Evolutionary conservation across 2,888 invertebrate species (phyloP).

Genomic region (Dendrolimus pini): DNA sequence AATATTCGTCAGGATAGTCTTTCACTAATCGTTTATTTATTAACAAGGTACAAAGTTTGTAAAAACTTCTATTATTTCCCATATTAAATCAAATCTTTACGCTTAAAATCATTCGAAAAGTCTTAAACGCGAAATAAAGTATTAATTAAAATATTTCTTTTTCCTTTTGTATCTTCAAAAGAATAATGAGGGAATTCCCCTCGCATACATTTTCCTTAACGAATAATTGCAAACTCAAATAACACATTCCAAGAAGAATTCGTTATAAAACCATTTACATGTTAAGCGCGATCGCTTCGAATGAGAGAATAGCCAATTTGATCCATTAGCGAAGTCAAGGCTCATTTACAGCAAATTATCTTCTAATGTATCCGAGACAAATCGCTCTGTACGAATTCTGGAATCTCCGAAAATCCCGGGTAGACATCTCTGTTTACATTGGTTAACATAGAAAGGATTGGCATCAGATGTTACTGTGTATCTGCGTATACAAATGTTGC

Average conservation of each 20-base stretch:
- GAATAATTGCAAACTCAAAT: background rate
- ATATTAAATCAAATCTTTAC: too few relatives aligned
- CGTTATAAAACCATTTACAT: background rate
- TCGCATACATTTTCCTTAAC: background rate
- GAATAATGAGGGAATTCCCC: too few relatives aligned
- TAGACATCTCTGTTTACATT: background rate
- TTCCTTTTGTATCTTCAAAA: too few relatives aligned
- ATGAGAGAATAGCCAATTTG: background rate
- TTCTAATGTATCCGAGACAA: background rate
- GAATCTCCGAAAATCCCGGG: background rate
- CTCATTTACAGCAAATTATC: background rate
- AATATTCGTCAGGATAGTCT: too few relatives aligned
- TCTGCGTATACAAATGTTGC: too few relatives aligned
- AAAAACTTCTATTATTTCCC: too few relatives aligned
- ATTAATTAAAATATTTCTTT: too few relatives aligned
- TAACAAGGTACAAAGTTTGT: too few relatives aligned
- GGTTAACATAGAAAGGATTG: background rate
- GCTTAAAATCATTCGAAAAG: too few relatives aligned
- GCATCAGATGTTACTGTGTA: background rate
- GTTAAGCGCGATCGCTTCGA: background rate
- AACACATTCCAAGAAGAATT: background rate
- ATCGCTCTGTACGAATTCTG: background rate
- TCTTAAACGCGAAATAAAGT: too few relatives aligned
- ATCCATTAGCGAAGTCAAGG: background rate
- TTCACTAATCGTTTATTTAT: too few relatives aligned